Evolutionary conservation across 92 coral and sea anemone genomes (phyloP).

Genomic region (Anthopleura xanthogrammica): DNA sequence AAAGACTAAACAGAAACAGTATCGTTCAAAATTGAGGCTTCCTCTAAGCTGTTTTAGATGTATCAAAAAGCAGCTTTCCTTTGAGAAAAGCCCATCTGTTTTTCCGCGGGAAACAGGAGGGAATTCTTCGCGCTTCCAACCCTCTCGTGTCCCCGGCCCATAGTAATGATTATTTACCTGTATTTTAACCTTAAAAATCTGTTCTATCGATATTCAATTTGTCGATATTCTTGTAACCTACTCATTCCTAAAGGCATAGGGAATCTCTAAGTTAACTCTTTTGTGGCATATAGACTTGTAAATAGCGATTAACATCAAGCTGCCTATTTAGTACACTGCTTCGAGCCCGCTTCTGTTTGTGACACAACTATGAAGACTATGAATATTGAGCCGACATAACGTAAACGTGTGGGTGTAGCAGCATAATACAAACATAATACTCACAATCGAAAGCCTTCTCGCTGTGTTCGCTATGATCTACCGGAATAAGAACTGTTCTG

Average conservation of each 20-base stretch:
- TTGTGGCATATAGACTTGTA: background rate
- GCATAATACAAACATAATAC: background rate
- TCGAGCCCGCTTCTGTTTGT: background rate
- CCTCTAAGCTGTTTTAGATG: background rate
- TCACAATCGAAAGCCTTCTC: slow-evolving; percentile 80
- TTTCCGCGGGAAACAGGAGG: background rate
- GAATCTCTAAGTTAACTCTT: background rate
- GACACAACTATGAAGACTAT: background rate
- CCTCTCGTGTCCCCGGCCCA: background rate
- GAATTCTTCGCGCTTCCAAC: background rate
- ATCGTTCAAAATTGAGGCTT: background rate
- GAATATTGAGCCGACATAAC: background rate
- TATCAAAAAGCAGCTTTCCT: background rate
- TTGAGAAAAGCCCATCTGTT: background rate
- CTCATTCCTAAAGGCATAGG: background rate
- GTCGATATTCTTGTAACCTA: background rate
- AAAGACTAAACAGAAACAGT: background rate
- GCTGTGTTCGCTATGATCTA: slow-evolving; percentile 78
- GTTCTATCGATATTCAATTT: background rate
- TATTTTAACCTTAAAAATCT: background rate
- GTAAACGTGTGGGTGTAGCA: background rate
- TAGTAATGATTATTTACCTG: background rate
- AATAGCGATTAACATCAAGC: background rate
- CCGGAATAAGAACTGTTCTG: slow-evolving; percentile 54
- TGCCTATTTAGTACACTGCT: background rate